A percentile compares a stretch with the other conserved stretches of the same genome.
phyloP scores from a whole-genome alignment of 2,797 vertebrate genomes.

The Eulemur coronatus region DNA sequence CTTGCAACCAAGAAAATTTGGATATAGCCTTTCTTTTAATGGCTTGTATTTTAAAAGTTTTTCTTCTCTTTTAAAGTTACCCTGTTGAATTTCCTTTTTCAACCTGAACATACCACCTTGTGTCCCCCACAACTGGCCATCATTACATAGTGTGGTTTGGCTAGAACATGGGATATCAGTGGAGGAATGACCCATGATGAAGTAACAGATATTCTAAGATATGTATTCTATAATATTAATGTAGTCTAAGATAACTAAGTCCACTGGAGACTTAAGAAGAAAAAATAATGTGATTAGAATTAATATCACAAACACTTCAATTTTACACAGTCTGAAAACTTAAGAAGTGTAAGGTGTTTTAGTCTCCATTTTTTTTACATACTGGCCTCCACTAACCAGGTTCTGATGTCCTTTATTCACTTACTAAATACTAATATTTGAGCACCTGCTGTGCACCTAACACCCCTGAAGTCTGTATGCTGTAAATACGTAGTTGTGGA shows the following conservation, averaged over 20 bases:
- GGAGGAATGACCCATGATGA: neutral
- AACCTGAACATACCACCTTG: neutral
- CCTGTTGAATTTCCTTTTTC: neutral
- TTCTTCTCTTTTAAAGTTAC: neutral
- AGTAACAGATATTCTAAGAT: neutral
- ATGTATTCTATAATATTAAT: neutral
- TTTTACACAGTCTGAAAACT: neutral
- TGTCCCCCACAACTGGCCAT: neutral
- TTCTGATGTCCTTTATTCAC: neutral
- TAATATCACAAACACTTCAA: neutral
- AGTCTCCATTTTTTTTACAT: neutral
- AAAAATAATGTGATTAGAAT: neutral
- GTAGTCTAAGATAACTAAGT: neutral
- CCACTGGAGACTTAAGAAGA: neutral
- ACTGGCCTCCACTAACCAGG: neutral
- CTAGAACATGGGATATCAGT: neutral
- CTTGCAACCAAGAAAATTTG: neutral
- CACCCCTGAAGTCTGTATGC: neutral
- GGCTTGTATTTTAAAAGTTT: neutral
- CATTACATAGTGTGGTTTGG: neutral
- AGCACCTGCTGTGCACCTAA: neutral
- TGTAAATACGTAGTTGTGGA: neutral
- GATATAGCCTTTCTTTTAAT: neutral
- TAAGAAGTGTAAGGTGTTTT: neutral
- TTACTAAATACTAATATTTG: slow-evolving; percentile 22